A percentile compares a stretch with the other conserved stretches of the same genome.
These are phyloP conservation scores for Pseudomugil gertrudae DNA, from an alignment of 2,797 vertebrate genomes.

Conservation along the genomic window DNA sequence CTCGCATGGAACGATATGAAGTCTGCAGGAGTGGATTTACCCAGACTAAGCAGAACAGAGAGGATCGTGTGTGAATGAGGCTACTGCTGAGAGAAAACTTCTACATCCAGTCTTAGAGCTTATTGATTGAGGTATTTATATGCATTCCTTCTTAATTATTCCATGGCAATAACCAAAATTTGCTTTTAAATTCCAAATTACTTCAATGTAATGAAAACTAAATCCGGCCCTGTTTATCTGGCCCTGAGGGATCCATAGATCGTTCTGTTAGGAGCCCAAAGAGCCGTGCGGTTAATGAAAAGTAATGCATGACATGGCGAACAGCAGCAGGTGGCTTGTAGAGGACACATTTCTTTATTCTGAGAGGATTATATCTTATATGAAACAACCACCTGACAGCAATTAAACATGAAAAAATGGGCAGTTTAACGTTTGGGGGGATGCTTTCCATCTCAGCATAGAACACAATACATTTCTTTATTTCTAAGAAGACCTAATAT, in stretches of 20 bases:
- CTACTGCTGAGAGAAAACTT: slow-evolving; percentile 51
- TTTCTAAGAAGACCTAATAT: neutral
- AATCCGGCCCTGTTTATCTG: slow-evolving; percentile 7
- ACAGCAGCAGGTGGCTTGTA: neutral
- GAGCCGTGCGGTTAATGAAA: neutral
- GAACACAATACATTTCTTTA: too few species aligned
- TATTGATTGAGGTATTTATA: slow-evolving; percentile 25
- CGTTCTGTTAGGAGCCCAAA: neutral
- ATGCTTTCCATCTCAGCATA: neutral
- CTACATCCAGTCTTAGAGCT: slow-evolving; percentile 16
- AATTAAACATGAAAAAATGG: neutral
- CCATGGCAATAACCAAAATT: slow-evolving; percentile 1
- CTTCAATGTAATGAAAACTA: slow-evolving; percentile 8
- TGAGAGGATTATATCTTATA: slow-evolving; percentile 9
- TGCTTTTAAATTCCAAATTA: slow-evolving; percentile 11
- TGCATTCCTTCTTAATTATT: slow-evolving; percentile 24
- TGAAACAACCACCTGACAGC: neutral
- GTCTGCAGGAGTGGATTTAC: slow-evolving; percentile 51
- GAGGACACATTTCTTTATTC: neutral
- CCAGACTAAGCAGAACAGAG: slow-evolving; percentile 49
- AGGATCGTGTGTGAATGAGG: slow-evolving; percentile 58
- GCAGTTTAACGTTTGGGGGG: too few species aligned
- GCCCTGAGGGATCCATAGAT: neutral
- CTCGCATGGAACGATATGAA: slow-evolving; percentile 32
- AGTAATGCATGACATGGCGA: neutral